Conservation (phyloP, 2,888 invertebrate species). For the Eucera pruinosa region DNA sequence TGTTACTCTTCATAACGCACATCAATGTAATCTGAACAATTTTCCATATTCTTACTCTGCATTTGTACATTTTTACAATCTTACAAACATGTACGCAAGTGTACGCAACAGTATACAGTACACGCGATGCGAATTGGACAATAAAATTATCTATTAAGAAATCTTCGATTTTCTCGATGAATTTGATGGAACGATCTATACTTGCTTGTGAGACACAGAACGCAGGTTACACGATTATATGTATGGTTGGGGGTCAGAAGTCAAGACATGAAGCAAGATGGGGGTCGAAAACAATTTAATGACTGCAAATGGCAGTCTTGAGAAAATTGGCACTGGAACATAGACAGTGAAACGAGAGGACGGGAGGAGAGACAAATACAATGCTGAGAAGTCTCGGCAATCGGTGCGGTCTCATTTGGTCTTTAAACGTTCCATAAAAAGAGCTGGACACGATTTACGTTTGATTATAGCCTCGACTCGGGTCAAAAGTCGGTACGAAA, state of each 20-base stretch:
- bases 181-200: not conserved
- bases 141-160: not conserved
- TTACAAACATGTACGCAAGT: too few species aligned
- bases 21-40: too few species aligned
- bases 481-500: conserved; percentile 79
- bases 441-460: conserved; percentile 81
- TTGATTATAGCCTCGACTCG: conserved; percentile 74
- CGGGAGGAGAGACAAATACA: conserved; percentile 40
- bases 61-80: too few species aligned
- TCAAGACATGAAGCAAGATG: conserved; percentile 52
- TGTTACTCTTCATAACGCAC: too few species aligned
- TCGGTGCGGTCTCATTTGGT: conserved; percentile 72
- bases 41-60: too few species aligned
- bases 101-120: too few species aligned
- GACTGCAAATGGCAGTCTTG: conserved; percentile 69
- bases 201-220: not conserved
- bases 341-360: conserved; percentile 13
- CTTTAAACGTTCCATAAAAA: conserved; percentile 79
- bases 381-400: conserved; percentile 47
- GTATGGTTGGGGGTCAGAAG: conserved; percentile 51
- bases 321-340: conserved; percentile 61
- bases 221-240: conserved; percentile 5
- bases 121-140: too few species aligned
- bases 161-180: not conserved
- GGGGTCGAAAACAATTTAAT: conserved; percentile 70